Base-by-base conservation (phyloP, 2,113 vertebrate genomes). In the Sitta europaea region DNA sequence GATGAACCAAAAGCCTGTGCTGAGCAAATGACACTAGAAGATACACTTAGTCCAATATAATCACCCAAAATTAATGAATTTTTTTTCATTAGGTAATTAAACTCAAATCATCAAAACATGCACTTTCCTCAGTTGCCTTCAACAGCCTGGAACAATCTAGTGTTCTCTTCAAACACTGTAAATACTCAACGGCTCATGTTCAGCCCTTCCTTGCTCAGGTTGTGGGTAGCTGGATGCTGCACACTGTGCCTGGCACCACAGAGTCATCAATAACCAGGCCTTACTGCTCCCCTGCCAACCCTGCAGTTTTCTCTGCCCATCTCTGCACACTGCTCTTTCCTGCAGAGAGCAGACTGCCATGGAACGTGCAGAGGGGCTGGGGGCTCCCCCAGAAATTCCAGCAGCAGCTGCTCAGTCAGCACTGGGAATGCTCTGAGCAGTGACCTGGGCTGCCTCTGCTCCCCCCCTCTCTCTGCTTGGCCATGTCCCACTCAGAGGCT, bases 201-300 rank as follows among this genome's bases (percentile, higher is more conserved):
- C 43, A 42, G 61, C 22, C 42, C 55, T 54, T 73, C 25, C 24
- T 22, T 67, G 54, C 35, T 29, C 73, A 31, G 63, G 43, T n/a
- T 54, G 42, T 35, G 10, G 0, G 1, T 2, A 40, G 67, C 57
- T 31, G 51, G 18, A 17, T 0, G 9, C 29, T 75, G 14, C 7
- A 20, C 17, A 8, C 31, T 19, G 21, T 0, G 0, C 36, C 43
- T 14, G 24, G 43, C 22, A 50, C 19, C 55, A 43, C 0, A 29
- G 15, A 20, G 27, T 19, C 54, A 48, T 55, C 89, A 33, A 27
- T 21, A 73, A 42, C 47, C 40, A 12, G 1, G 3, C 1, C 0
- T 33, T 43, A 28, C 18, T 65, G 45, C 19, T 75, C 16, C 58
- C 86, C 42, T 65, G 75, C 11, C 74, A 75, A 6, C 6, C 4